Evolutionary conservation across 1,140 invertebrate species (phyloP), one percentile per base, ranked within the genome.

Genomic region (Melipona quadrifasciata): DNA sequence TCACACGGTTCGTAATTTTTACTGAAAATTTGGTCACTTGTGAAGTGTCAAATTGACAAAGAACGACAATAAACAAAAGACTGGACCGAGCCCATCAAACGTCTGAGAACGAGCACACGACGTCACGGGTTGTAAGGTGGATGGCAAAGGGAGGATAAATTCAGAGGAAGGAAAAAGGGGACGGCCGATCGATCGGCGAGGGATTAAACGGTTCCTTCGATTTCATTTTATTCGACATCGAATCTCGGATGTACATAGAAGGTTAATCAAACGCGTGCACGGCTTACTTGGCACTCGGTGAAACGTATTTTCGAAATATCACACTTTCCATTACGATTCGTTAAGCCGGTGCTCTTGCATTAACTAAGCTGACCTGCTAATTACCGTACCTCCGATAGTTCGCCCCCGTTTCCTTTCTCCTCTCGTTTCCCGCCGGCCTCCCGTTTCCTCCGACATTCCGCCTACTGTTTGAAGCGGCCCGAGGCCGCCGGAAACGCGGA

Each of bases 331-430:
- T 86, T 71, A 89, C 87, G 87, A 88, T 86, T 89, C 87, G 87
- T 89, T 89, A 88, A 89, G 80, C 84, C 84, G 67, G 71, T 57
- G 74, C 84, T 78, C 64, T 80, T 71, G 87, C 80, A 88, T 88
- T 89, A 89, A 89, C 84, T 76, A 68, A 88, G 87, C 87, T 86
- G 81, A 82, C 80, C 87, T 74, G 84, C 87, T 89, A 89, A 89
- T 89, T 89, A 88, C 79, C 75, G 61, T 34, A 51, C 79, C 75
- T 85, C 65, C 82, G 76, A 79, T 82, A 82, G 82, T 86, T 88
- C 87, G 77, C 68, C 65, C 31, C 82, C 86, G 78, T 77, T 82
- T 82, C 82, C 80, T 80, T 77, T 85, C 71, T 57, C 64, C 75
- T 61, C 65, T 61, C 75, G 53, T 84, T 71, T 71, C 68, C 68